Percentiles rank a stretch among this genome's conserved stretches.
Conservation (phyloP, 2,888 invertebrate genomes). For the Catonia carolina region DNA sequence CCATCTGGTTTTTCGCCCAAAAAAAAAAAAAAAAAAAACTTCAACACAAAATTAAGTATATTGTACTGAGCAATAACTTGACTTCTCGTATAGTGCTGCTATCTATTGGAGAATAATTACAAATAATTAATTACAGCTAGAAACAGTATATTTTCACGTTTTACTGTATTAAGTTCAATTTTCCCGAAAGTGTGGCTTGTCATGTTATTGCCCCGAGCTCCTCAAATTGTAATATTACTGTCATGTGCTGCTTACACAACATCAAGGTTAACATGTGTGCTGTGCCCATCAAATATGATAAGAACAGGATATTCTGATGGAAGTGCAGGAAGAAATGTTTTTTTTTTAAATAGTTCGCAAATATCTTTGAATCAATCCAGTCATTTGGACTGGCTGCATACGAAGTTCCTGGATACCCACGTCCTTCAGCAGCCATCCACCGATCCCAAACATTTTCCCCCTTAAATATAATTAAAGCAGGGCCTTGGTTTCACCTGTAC, state of each 20-base stretch:
- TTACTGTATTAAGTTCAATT: too few species aligned
- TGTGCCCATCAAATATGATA: constrained; percentile 27
- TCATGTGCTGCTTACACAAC: constrained; percentile 13
- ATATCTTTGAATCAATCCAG: constrained; percentile 39
- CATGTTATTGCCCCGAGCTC: too few species aligned
- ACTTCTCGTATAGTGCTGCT: too few species aligned
- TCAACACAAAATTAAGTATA: too few species aligned
- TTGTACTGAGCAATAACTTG: too few species aligned
- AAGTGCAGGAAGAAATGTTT: constrained; percentile 23
- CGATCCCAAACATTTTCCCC: constrained; percentile 40
- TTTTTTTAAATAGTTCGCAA: constrained; percentile 35
- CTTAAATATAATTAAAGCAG: constrained; percentile 39
- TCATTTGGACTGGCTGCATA: constrained; percentile 37
- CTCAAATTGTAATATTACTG: constrained; percentile 23
- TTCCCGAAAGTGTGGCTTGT: too few species aligned
- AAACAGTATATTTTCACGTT: too few species aligned
- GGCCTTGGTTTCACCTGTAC: constrained; percentile 34
- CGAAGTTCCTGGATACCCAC: constrained; percentile 34
- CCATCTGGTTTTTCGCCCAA: too few species aligned
- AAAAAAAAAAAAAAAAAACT: too few species aligned
- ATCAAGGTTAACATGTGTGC: constrained; percentile 18
- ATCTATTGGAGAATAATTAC: too few species aligned
- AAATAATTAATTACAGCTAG: too few species aligned
- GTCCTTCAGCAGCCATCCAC: constrained; percentile 36
- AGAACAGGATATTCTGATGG: constrained; percentile 20